Conservation (phyloP, 2,797 vertebrate species). For the Balearica regulorum region DNA sequence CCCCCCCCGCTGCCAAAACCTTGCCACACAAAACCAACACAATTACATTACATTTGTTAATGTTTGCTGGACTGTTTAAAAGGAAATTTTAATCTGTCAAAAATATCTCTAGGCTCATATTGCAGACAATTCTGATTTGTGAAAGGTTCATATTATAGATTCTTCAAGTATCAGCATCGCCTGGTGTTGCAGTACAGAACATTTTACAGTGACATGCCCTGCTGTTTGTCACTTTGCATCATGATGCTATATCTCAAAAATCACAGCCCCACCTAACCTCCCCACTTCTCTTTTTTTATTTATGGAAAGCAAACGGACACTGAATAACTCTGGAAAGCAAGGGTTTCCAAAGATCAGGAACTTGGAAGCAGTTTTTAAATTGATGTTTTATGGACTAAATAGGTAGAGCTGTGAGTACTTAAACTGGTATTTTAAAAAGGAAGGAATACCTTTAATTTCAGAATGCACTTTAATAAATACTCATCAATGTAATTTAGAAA, state of each 20-base stretch:
- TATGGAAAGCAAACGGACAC: slow-evolving; percentile 47
- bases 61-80: slow-evolving; percentile 26
- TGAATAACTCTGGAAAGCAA: slow-evolving; percentile 39
- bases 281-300: slow-evolving; percentile 11
- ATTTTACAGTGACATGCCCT: slow-evolving; percentile 54
- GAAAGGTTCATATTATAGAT: slow-evolving; percentile 58
- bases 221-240: slow-evolving; percentile 65
- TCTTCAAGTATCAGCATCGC: slow-evolving; percentile 65
- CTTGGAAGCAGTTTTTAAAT: slow-evolving; percentile 49
- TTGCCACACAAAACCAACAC: no score
- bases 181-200: slow-evolving; percentile 51
- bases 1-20: no score
- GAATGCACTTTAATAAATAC: neutral
- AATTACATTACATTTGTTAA: slow-evolving; percentile 27
- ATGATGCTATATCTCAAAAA: slow-evolving; percentile 62
- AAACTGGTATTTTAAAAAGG: slow-evolving; percentile 17
- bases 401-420: slow-evolving; percentile 7
- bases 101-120: slow-evolving; percentile 37
- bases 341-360: slow-evolving; percentile 51
- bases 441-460: neutral
- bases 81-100: slow-evolving; percentile 56
- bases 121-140: slow-evolving; percentile 11
- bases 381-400: slow-evolving; percentile 47
- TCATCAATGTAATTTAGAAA: neutral
- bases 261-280: slow-evolving; percentile 1